Evolutionary conservation across 2,888 invertebrate species (phyloP), one percentile per base, ranked within the genome.

Genomic region (Lamellibrachia columna): DNA sequence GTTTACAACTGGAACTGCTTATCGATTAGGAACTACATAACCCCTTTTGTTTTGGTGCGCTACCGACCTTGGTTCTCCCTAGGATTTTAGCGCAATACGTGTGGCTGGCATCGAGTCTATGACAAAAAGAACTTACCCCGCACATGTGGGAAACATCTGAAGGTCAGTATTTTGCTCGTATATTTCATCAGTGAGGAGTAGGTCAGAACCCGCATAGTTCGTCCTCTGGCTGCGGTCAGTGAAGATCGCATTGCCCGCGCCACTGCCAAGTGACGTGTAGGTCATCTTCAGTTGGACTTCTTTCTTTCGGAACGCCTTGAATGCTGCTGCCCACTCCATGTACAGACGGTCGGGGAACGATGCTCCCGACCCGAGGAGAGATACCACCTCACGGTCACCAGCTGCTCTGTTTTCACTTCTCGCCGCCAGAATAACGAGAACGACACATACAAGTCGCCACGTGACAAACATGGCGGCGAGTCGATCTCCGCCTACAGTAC

Each of bases 131-230:
- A 75, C 75, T 93, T 94, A 95, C 95, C 95, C 95, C 55, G 95
- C 95, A 93, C 95, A 94, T 0, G 95, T 95, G 28, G 95, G 95
- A 55, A 95, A 94, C 91, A 94, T 94, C 52, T 93, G 92, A 1
- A 95, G 93, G 92, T 95, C 94, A 1, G 94, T 94, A 91, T 94
- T 91, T 1, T 92, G 58, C 8, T 8, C 60, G 3, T 92, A 15
- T 8, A 94, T 94, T 7, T 90, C 90, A 0, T 93, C 94, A 0
- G 94, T 93, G 11, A 95, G 93, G 8, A 94, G 40, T 1, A 94
- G 94, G 93, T 95, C 95, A 0, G 95, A 94, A 4, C 95, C 95
- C 0, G 95, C 95, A 92, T 95, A 95, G 28, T 93, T 92, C 52
- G 94, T 93, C 55, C 94, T 94, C 15, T 90, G 92, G 7, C 90